Conservation (phyloP, 2,113 vertebrate species). For the Elephantulus edwardii region DNA sequence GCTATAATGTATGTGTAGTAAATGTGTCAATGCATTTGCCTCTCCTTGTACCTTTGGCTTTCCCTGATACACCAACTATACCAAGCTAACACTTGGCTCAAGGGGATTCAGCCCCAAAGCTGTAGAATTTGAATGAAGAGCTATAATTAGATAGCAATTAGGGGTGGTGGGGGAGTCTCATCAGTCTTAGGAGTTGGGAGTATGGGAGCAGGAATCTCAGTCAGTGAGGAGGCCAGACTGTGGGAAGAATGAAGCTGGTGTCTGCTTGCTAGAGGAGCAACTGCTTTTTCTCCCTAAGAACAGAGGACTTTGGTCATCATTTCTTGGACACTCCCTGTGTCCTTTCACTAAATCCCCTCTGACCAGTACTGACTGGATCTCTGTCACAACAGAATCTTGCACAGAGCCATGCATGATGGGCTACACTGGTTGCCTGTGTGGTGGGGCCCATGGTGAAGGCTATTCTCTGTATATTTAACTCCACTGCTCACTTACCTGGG, state of each 20-base stretch:
- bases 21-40: not conserved
- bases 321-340: not conserved
- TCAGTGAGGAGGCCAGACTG: not conserved
- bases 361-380: not conserved
- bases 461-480: not conserved
- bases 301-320: not conserved
- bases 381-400: not conserved
- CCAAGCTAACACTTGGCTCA: not conserved
- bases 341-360: not conserved
- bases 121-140: not conserved
- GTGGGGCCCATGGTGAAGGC: not conserved
- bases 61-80: not conserved
- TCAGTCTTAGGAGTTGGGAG: fast-evolving
- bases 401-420: fast-evolving
- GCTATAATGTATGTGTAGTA: not conserved
- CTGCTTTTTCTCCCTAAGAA: not conserved
- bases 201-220: not conserved
- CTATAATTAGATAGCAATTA: not conserved
- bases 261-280: no score
- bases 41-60: not conserved
- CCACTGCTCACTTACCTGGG: no score
- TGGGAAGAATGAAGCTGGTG: not conserved
- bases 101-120: not conserved
- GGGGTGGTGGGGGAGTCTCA: not conserved
- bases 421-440: fast-evolving